A percentile compares a stretch with the other conserved stretches of the same genome.
These are phyloP conservation scores for Drosophila monieri DNA, from an alignment of 2,888 invertebrate species.

Conservation along the genomic window DNA sequence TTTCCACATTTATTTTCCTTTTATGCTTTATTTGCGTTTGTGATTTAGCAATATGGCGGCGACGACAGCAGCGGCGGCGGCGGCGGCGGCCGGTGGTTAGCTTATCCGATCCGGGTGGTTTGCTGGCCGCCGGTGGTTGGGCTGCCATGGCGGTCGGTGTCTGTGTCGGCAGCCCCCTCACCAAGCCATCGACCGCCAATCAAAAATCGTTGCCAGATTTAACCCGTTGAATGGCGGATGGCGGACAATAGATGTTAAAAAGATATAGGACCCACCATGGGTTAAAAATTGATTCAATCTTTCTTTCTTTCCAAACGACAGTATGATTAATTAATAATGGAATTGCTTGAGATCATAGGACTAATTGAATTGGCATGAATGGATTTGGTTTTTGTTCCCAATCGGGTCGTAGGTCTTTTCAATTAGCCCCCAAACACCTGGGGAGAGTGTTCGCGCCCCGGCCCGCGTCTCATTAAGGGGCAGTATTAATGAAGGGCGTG, in stretches of 20 bases:
- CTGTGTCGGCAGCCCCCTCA: slow-evolving; percentile 67
- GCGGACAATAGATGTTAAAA: background rate
- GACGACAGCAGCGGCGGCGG: background rate
- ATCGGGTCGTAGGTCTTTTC: slow-evolving; percentile 27
- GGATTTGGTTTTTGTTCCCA: background rate
- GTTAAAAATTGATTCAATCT: slow-evolving; percentile 6
- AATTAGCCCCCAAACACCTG: slow-evolving; percentile 44
- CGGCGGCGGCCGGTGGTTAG: slow-evolving; percentile 19
- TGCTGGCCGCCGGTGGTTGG: slow-evolving; percentile 21
- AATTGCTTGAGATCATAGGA: slow-evolving; percentile 36
- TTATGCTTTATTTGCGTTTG: slow-evolving; percentile 73
- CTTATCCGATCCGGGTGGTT: slow-evolving; percentile 23
- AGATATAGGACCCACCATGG: background rate
- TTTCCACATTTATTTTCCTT: slow-evolving; percentile 56
- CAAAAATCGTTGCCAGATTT: slow-evolving; percentile 46
- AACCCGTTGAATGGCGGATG: slow-evolving; percentile 7
- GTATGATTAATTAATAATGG: slow-evolving; percentile 67
- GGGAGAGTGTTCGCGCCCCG: slow-evolving; percentile 34
- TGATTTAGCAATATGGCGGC: slow-evolving; percentile 74
- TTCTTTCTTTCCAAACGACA: slow-evolving; percentile 40
- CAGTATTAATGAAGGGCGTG: slow-evolving; percentile 43
- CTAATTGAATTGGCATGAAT: slow-evolving; percentile 68
- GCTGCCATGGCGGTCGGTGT: slow-evolving; percentile 28
- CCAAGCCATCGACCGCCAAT: slow-evolving; percentile 53
- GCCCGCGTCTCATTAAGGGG: slow-evolving; percentile 36